Evolutionary conservation across 2,888 invertebrate species (phyloP).

Genomic region (Catocala sponsa): DNA sequence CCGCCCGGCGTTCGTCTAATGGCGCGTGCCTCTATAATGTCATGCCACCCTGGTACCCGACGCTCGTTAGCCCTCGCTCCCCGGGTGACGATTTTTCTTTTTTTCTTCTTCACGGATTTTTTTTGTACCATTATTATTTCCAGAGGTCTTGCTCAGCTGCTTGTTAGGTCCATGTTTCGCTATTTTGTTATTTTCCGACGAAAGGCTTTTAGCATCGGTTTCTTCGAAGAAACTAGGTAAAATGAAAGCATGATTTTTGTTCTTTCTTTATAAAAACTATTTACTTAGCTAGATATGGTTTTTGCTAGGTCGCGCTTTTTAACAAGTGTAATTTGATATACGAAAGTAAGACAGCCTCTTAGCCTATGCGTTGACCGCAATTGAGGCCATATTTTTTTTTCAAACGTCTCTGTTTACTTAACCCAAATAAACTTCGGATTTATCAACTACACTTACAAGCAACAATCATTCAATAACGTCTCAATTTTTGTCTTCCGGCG

Average conservation of each 20-base stretch:
- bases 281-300: too few species aligned
- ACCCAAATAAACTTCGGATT: too few species aligned
- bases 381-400: too few species aligned
- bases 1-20: slow-evolving; percentile 63
- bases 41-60: slow-evolving; percentile 79
- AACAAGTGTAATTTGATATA: too few species aligned
- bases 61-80: slow-evolving; percentile 69
- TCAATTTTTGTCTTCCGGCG: too few species aligned
- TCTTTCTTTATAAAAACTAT: slow-evolving; percentile 1
- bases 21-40: slow-evolving; percentile 79
- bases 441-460: too few species aligned
- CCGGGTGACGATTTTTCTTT: slow-evolving; percentile 51
- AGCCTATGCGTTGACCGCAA: too few species aligned
- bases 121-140: slow-evolving; percentile 41
- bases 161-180: slow-evolving; percentile 35
- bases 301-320: too few species aligned
- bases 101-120: slow-evolving; percentile 34
- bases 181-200: slow-evolving; percentile 33
- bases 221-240: slow-evolving; percentile 16
- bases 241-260: slow-evolving; percentile 12
- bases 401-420: too few species aligned
- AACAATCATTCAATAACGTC: too few species aligned
- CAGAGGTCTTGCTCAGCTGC: slow-evolving; percentile 33
- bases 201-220: slow-evolving; percentile 24
- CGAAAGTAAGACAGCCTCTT: too few species aligned